Base-by-base conservation (phyloP, 1,140 invertebrate species). In the Penaeus indicus region DNA sequence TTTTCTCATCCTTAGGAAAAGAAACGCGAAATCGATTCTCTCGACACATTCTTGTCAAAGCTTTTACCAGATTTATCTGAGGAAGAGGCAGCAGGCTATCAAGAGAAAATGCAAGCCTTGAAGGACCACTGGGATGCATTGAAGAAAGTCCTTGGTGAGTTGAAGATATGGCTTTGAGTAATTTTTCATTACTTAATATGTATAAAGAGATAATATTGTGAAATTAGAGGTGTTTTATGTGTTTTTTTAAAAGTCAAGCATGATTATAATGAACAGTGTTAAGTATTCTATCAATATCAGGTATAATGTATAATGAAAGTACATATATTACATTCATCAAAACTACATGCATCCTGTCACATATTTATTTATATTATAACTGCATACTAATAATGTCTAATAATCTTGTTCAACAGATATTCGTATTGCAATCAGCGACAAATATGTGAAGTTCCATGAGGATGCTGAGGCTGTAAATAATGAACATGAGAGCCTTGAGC, bases 371-470 rank as follows among this genome's bases (percentile, higher is more conserved):
- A n/a, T n/a, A n/a, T n/a, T n/a, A n/a, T n/a, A n/a, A 54, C 54
- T 54, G 54, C 54, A 54, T 16, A 54, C 54, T 54, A 54, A 54
- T 16, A 8, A 54, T 16, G 11, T 54, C 16, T 7, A 0, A 1
- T 67, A 10, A 22, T n/a, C 42, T n/a, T 11, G 4, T 61, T 47
- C 25, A 54, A 18, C 90, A 89, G 90, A 90, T 77, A 60, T 54
- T 72, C 80, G 90, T 60, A 87, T 91, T 67, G 91, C 92, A 69
- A 91, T 94, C 54, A 94, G 95, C 47, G 94, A 94, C 84, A 92
- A 95, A 84, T 96, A 97, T 91, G 94, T 96, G 61, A 95, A 96
- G 89, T 97, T 97, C 93, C 96, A 96, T 91, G 94, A 95, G 91
- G 94, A 95, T 42, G 95, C 95, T 61, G 94, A 95, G 69, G 94